Conservation (phyloP, 2,113 vertebrate species). For the Formicarius rufipectus region DNA sequence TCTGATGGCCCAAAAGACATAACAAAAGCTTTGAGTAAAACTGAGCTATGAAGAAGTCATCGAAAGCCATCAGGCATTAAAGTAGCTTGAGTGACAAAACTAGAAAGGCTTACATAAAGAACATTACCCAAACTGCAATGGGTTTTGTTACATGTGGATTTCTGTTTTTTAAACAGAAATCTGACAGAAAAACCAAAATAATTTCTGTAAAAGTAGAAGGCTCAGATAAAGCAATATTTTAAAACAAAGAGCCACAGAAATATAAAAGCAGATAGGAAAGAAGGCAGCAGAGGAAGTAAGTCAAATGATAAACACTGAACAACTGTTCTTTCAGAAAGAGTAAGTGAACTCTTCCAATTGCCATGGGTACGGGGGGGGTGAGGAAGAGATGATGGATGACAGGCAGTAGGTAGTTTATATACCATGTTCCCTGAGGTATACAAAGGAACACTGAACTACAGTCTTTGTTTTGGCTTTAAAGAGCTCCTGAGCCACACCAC, state of each 20-base stretch:
- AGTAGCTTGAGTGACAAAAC: background rate
- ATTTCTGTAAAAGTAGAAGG: background rate
- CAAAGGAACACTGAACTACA: background rate
- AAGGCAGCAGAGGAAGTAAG: background rate
- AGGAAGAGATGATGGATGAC: background rate
- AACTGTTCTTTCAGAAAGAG: background rate
- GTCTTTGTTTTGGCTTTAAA: background rate
- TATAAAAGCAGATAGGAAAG: background rate
- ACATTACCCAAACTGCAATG: background rate
- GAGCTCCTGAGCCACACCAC: background rate
- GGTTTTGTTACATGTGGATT: background rate
- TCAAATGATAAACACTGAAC: background rate
- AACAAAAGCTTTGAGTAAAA: background rate
- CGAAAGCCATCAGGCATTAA: background rate
- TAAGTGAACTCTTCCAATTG: background rate
- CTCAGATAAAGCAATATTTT: background rate
- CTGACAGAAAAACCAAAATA: background rate
- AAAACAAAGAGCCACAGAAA: background rate
- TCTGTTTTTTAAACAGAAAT: background rate
- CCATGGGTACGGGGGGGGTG: fast-evolving
- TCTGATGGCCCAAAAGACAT: background rate
- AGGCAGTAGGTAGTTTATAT: background rate
- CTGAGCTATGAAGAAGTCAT: background rate
- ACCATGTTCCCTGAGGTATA: background rate
- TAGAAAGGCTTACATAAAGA: background rate